Evolutionary conservation across 2,797 vertebrate genomes (phyloP).

Genomic region (Synaphobranchus kaupii): DNA sequence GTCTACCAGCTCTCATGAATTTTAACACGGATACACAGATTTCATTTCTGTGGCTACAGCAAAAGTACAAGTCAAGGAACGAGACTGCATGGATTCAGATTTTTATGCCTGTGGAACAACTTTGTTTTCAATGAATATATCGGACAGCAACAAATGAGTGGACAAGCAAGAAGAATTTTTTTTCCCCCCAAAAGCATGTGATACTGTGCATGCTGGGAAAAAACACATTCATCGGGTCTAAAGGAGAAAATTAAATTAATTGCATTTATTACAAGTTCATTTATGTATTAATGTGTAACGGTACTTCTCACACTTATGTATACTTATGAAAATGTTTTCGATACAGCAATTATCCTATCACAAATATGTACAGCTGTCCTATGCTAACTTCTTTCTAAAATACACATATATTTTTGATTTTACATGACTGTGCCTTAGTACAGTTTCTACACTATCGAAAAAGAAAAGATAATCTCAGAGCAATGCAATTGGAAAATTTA

Average conservation of each 20-base stretch:
- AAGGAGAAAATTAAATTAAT: background rate
- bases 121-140: slow-evolving; percentile 70
- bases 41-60: slow-evolving; percentile 64
- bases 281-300: background rate
- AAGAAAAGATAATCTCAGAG: background rate
- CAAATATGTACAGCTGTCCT: too few relatives aligned
- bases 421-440: too few relatives aligned
- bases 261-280: background rate
- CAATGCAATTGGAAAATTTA: background rate
- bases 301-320: background rate
- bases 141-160: slow-evolving; percentile 45
- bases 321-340: background rate
- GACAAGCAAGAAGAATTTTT: slow-evolving; percentile 43
- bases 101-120: slow-evolving; percentile 55
- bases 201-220: slow-evolving; percentile 48
- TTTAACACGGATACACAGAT: slow-evolving; percentile 65
- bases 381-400: too few relatives aligned
- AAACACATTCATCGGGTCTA: slow-evolving; percentile 37
- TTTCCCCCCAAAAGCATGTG: too few relatives aligned
- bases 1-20: slow-evolving; percentile 69
- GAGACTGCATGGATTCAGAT: slow-evolving; percentile 56
- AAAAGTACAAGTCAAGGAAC: slow-evolving; percentile 47
- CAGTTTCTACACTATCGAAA: background rate
- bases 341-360: background rate
- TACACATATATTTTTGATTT: too few relatives aligned